Base-by-base conservation (phyloP, 2,797 vertebrate species). In the Echeneis naucrates region DNA sequence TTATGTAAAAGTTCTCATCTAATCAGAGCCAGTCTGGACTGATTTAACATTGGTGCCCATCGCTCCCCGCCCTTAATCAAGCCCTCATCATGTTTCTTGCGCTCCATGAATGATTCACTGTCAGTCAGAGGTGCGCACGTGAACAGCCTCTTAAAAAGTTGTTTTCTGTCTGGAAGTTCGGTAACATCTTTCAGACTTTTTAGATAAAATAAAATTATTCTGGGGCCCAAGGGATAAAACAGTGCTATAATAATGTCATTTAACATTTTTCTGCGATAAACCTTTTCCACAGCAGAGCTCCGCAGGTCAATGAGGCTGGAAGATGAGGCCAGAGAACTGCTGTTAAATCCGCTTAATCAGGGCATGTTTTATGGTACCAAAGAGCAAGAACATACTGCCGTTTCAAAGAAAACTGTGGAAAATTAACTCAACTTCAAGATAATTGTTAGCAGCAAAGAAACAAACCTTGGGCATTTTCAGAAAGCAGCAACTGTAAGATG, bases 41-140 rank as follows among this genome's bases (percentile, higher is more conserved):
- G 84, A 87, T 88, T 89, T 84, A 81, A 76, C 84, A 72, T 68
- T 59, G 60, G 51, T 84, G 82, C 70, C 70, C 70, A 55, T 75
- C 8, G 77, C 80, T 81, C 58, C 65, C 62, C 68, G 75, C 81
- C 84, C 84, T 87, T 87, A 92, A 92, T 92, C 88, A 90, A 75
- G 79, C 83, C 62, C 87, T 93, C 92, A 90, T 89, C 87, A 90
- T 89, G 81, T 84, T 86, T 84, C 72, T 67, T 59, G 80, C 37
- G 0, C 77, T 54, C 78, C 79, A 84, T 84, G 82, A 83, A 89
- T 88, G 86, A 91, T 92, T 91, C 87, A 90, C 89, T 86, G 87
- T 91, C 88, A 45, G 88, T 85, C 88, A 85, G 77, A 63, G 40
- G 51, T 7, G 32, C 62, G 81, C 76, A 78, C 81, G 68, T 87